These are phyloP conservation scores for Gobiocypris rarus DNA, from an alignment of 2,113 vertebrate genomes.

Conservation along the genomic window DNA sequence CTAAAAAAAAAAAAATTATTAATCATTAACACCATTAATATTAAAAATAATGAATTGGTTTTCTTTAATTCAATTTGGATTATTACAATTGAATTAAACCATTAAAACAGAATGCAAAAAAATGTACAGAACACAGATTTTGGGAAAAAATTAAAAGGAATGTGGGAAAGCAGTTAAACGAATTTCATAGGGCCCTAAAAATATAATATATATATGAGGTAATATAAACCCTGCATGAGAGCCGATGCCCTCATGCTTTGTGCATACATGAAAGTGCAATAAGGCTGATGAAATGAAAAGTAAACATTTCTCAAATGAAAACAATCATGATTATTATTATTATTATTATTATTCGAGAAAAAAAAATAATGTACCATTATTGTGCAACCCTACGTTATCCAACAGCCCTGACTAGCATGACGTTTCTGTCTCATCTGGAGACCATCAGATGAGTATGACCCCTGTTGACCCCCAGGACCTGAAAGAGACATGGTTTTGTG, in stretches of 20 bases:
- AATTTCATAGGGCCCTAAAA: too few species aligned
- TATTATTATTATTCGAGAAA: background rate
- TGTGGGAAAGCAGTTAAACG: too few species aligned
- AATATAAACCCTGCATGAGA: background rate
- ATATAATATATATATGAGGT: background rate
- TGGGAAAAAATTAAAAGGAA: too few species aligned
- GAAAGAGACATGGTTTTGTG: slow-evolving; percentile 7
- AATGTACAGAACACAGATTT: too few species aligned
- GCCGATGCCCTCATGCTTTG: too few species aligned
- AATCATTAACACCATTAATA: too few species aligned
- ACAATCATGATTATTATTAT: background rate
- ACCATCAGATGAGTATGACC: slow-evolving; percentile 9
- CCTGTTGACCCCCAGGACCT: slow-evolving; percentile 2
- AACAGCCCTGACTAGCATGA: background rate
- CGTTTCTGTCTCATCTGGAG: background rate
- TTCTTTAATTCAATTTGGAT: too few species aligned
- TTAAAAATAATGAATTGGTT: too few species aligned
- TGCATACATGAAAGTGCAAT: background rate
- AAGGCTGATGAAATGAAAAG: background rate
- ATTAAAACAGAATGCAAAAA: too few species aligned
- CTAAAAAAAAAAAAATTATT: too few species aligned
- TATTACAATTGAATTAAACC: too few species aligned
- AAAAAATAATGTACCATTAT: too few species aligned
- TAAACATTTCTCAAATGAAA: background rate
- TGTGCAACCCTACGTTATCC: background rate